Evolutionary conservation across 2,113 vertebrate species (phyloP).

Genomic region (Spheniscus mendiculus): DNA sequence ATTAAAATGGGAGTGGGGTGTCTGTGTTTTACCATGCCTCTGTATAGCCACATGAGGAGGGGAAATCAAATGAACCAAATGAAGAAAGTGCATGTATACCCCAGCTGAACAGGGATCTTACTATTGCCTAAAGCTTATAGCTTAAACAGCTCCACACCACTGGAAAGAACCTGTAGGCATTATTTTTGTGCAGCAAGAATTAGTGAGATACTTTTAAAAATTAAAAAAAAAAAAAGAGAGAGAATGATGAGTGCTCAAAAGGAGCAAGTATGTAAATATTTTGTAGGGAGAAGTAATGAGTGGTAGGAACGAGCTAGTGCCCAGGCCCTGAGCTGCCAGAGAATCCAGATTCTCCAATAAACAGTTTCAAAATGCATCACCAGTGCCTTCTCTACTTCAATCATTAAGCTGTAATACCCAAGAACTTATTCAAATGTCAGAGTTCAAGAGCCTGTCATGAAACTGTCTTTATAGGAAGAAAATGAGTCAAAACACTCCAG

Average conservation of each 20-base stretch:
- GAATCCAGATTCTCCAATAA: not conserved
- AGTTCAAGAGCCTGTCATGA: not conserved
- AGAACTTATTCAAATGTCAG: not conserved
- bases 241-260: not conserved
- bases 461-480: not conserved
- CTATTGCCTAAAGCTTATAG: not conserved
- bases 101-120: not conserved
- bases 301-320: not conserved
- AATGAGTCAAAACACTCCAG: not conserved
- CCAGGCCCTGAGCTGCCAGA: not conserved
- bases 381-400: not conserved
- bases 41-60: not conserved
- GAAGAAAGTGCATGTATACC: not conserved
- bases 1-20: not conserved
- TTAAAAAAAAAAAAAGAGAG: rapidly evolving
- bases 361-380: not conserved
- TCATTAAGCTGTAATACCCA: not conserved
- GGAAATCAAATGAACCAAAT: not conserved
- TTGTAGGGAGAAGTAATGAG: not conserved
- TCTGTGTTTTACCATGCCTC: not conserved
- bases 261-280: not conserved
- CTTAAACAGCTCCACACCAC: not conserved
- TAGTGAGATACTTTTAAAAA: not conserved
- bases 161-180: not conserved
- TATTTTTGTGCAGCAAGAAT: not conserved